Evolutionary conservation across 2,888 invertebrate genomes (phyloP).

Genomic region (Rotaria magnacalcarata): DNA sequence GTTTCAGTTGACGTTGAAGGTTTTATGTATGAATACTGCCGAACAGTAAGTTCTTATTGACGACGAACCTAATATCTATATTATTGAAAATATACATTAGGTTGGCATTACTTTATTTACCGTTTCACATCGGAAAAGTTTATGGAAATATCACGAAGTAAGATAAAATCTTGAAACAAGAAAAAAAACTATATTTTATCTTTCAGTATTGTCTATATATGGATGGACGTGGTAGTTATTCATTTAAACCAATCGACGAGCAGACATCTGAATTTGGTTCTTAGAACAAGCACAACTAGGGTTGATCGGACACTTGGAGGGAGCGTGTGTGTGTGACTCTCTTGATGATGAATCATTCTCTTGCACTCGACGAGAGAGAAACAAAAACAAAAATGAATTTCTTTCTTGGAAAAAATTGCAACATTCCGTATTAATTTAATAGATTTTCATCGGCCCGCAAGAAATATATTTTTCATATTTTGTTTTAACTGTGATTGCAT

Average conservation of each 20-base stretch:
- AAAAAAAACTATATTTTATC: neutral
- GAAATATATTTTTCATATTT: neutral
- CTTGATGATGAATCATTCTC: too few relatives aligned
- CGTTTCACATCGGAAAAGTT: slow-evolving; percentile 88
- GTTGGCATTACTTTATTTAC: slow-evolving; percentile 85
- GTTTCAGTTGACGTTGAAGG: slow-evolving; percentile 97
- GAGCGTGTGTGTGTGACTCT: too few relatives aligned
- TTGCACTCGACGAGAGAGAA: too few relatives aligned
- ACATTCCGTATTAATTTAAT: too few relatives aligned
- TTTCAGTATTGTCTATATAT: slow-evolving; percentile 28
- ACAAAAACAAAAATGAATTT: too few relatives aligned
- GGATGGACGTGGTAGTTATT: slow-evolving; percentile 15
- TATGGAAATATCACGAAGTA: slow-evolving; percentile 93
- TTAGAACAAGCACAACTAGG: neutral
- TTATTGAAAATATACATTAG: slow-evolving; percentile 48
- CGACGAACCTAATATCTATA: neutral
- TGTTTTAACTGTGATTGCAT: neutral
- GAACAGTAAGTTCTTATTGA: slow-evolving; percentile 62
- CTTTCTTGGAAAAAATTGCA: too few relatives aligned
- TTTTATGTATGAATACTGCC: slow-evolving; percentile 88
- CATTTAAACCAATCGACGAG: neutral
- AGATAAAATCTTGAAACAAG: neutral
- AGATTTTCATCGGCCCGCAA: too few relatives aligned
- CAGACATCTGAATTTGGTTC: slow-evolving; percentile 3
- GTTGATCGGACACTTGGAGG: too few relatives aligned